Evolutionary conservation across 2,113 vertebrate genomes (phyloP).

Genomic region (Paralichthys olivaceus): DNA sequence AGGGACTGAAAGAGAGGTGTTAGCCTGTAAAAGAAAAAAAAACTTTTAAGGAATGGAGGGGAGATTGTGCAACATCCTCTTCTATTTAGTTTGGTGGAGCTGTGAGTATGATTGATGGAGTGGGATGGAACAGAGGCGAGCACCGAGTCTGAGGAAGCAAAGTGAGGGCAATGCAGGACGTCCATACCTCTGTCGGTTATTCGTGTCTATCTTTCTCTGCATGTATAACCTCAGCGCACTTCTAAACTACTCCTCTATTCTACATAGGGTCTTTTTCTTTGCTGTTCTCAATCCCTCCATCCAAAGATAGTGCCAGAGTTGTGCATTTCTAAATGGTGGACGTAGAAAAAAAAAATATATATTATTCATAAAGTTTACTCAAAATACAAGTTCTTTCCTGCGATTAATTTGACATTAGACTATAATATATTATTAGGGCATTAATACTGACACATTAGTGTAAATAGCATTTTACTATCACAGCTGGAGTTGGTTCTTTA

Average conservation of each 20-base stretch:
- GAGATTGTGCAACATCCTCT: conserved; percentile 58
- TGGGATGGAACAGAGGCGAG: conserved; percentile 63
- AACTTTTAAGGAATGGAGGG: conserved; percentile 31
- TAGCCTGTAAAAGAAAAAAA: conserved; percentile 43
- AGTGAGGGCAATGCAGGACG: conserved; percentile 53
- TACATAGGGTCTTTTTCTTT: conserved; percentile 28
- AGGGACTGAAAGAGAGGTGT: conserved; percentile 48
- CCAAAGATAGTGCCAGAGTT: no score
- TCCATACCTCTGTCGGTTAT: conserved; percentile 32
- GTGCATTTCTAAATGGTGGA: no score
- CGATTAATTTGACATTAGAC: no score
- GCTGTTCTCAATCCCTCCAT: background rate
- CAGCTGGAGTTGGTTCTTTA: background rate
- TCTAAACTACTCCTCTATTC: conserved; percentile 27
- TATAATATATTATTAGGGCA: no score
- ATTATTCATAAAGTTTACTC: no score
- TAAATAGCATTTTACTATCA: background rate
- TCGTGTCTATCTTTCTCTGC: conserved; percentile 15
- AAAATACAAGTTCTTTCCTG: no score
- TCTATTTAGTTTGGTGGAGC: conserved; percentile 66
- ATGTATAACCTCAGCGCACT: conserved; percentile 25
- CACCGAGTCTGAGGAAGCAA: conserved; percentile 48
- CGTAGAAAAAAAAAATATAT: no score
- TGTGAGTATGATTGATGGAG: conserved; percentile 77
- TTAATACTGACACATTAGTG: no score